Conservation (phyloP, 2,113 vertebrate genomes). For the Herpailurus yagouaroundi region DNA sequence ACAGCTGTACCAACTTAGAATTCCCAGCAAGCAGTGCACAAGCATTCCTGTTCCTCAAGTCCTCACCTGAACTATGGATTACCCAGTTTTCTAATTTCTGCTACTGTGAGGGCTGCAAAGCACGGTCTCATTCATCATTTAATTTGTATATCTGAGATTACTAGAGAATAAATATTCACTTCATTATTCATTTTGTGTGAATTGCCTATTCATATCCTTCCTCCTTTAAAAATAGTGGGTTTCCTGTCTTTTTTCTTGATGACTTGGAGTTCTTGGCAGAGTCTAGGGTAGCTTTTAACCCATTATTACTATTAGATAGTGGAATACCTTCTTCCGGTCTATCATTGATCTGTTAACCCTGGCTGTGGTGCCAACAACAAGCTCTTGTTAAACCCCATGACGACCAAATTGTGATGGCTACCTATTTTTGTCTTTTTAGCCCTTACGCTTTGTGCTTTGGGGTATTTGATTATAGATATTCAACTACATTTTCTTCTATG, state of each 20-base stretch:
- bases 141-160: constrained; percentile 55
- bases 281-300: not conserved
- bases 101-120: not conserved
- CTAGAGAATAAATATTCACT: not conserved
- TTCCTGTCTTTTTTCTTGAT: not conserved
- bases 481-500: constrained; percentile 13
- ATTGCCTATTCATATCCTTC: not conserved
- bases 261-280: not conserved
- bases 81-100: constrained; percentile 40
- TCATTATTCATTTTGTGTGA: constrained; percentile 53
- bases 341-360: not conserved
- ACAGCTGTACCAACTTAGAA: constrained; percentile 31
- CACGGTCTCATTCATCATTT: constrained; percentile 2
- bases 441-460: not conserved
- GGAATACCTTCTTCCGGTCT: not conserved
- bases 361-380: not conserved
- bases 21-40: not conserved
- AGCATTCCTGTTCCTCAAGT: not conserved
- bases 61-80: constrained; percentile 1
- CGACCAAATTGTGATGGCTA: not conserved
- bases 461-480: not conserved
- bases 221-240: not conserved
- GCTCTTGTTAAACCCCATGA: not conserved
- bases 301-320: not conserved
- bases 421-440: not conserved